Evolutionary conservation across 2,888 invertebrate species (phyloP).

Genomic region (Amblyjoppa proteus): DNA sequence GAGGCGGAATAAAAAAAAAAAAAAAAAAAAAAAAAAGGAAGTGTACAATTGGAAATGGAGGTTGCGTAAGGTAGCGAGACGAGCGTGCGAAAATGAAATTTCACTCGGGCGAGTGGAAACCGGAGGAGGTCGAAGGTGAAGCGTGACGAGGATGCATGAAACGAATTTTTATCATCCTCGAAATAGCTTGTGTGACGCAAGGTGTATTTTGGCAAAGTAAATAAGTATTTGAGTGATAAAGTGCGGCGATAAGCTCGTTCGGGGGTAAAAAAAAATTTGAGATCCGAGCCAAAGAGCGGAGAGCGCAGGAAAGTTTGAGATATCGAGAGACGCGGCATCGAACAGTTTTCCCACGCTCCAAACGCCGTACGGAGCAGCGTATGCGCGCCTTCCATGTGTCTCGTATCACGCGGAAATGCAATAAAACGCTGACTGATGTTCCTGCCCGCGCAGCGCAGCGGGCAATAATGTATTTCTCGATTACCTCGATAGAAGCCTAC

Average conservation of each 20-base stretch:
- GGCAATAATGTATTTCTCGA: slow-evolving; percentile 12
- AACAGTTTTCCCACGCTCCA: slow-evolving; percentile 60
- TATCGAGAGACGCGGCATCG: slow-evolving; percentile 31
- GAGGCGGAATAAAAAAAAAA: neutral
- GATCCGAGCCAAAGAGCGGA: neutral
- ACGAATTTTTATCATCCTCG: neutral
- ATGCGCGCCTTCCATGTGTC: slow-evolving; percentile 6
- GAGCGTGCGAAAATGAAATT: slow-evolving; percentile 49
- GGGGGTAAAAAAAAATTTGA: neutral
- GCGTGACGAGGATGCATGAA: slow-evolving; percentile 23
- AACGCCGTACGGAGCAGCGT: slow-evolving; percentile 29
- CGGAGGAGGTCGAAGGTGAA: slow-evolving; percentile 45
- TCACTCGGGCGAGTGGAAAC: slow-evolving; percentile 13
- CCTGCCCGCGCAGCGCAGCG: neutral
- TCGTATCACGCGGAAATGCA: slow-evolving; percentile 46
- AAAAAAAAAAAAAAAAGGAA: slow-evolving; percentile 12
- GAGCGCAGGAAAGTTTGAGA: slow-evolving; percentile 36
- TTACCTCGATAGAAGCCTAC: neutral
- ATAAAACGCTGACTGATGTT: slow-evolving; percentile 52
- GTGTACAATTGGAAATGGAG: slow-evolving; percentile 41
- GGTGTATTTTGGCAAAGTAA: neutral
- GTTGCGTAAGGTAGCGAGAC: slow-evolving; percentile 45
- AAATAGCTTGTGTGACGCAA: neutral
- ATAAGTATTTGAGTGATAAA: neutral
- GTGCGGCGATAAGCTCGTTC: neutral